A percentile compares a stretch with the other conserved stretches of the same genome.
Evolutionary conservation across 2,888 invertebrate species (phyloP).

Genomic region (Blastobasis lacticolella): DNA sequence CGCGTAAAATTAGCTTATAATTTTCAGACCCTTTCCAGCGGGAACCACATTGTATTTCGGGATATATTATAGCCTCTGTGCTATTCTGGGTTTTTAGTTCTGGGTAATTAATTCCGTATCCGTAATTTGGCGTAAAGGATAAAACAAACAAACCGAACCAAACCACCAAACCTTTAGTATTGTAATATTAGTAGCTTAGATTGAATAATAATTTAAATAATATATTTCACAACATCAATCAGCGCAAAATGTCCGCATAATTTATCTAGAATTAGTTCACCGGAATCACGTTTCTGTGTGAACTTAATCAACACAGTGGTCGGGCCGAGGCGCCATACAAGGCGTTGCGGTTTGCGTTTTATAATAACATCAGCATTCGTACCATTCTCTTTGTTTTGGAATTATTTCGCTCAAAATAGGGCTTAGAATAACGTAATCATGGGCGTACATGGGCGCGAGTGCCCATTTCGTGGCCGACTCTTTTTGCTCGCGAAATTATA

Average conservation of each 20-base stretch:
- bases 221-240: too few species aligned
- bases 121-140: too few species aligned
- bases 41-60: too few species aligned
- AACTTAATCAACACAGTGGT: conserved; percentile 4
- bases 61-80: too few species aligned
- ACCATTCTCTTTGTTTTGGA: not conserved
- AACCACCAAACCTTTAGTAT: not conserved
- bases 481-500: too few species aligned
- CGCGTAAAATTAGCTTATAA: too few species aligned
- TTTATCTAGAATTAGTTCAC: not conserved
- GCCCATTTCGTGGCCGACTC: too few species aligned
- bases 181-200: too few species aligned
- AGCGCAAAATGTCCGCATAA: not conserved
- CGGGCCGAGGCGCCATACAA: conserved; percentile 8
- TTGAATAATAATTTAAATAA: too few species aligned
- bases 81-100: too few species aligned
- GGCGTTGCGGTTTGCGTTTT: conserved; percentile 8
- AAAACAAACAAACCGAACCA: not conserved
- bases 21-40: too few species aligned
- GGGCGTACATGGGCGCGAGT: not conserved
- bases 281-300: conserved; percentile 1
- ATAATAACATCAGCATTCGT: not conserved
- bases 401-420: not conserved
- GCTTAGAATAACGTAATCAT: not conserved
- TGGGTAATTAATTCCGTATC: too few species aligned